These are phyloP conservation scores for Bombus superbus DNA, from an alignment of 1,140 invertebrate genomes.

Conservation along the genomic window DNA sequence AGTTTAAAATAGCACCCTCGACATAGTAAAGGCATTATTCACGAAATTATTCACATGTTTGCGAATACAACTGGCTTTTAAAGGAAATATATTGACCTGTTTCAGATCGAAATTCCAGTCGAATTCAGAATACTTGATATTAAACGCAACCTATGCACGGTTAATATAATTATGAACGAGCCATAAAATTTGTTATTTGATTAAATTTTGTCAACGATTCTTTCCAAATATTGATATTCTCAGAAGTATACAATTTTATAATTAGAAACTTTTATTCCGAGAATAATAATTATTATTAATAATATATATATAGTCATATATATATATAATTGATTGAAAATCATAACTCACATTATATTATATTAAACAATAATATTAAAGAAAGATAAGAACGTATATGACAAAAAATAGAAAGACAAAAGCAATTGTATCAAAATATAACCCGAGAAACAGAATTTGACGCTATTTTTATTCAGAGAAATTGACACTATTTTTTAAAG, in stretches of 20 bases:
- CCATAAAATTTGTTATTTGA: not conserved
- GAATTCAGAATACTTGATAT: not conserved
- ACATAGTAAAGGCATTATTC: conserved; percentile 27
- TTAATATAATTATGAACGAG: not conserved
- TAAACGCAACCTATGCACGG: not conserved
- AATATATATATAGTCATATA: too few relatives aligned
- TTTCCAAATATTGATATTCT: not conserved
- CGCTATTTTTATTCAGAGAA: too few relatives aligned
- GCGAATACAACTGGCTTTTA: not conserved
- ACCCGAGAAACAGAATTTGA: too few relatives aligned
- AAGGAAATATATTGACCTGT: not conserved
- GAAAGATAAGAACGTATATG: not conserved
- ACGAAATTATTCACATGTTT: not conserved
- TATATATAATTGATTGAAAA: not conserved
- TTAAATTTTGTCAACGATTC: not conserved
- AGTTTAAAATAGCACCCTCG: not conserved
- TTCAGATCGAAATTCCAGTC: not conserved
- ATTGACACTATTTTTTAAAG: too few relatives aligned
- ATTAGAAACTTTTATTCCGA: not conserved
- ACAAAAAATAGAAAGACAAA: not conserved
- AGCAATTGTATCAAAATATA: too few relatives aligned
- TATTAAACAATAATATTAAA: not conserved
- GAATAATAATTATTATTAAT: too few relatives aligned
- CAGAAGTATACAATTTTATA: not conserved
- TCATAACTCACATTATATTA: not conserved